Percentiles rank a stretch among this genome's conserved stretches.
phyloP scores from a whole-genome alignment of 2,113 vertebrate species.

The Promerops cafer region DNA sequence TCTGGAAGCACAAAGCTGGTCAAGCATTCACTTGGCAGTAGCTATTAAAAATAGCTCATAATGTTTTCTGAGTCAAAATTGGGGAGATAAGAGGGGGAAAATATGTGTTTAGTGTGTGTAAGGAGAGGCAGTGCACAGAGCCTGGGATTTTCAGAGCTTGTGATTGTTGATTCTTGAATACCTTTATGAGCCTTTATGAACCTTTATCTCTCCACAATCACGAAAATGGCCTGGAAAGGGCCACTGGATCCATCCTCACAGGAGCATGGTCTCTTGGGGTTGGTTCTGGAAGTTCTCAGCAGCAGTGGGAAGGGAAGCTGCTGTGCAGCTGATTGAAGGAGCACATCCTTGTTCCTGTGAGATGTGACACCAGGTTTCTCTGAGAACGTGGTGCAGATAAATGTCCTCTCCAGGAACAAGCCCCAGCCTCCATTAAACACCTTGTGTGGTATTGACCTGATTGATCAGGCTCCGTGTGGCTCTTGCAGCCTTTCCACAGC shows the following conservation, averaged over 20 bases:
- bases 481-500: not conserved
- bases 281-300: not conserved
- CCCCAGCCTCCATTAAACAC: not conserved
- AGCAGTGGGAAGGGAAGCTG: not conserved
- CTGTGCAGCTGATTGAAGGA: not conserved
- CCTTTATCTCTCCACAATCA: not conserved
- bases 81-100: not conserved
- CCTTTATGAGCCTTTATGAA: not conserved
- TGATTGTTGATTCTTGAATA: not conserved
- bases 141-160: not conserved
- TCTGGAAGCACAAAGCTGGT: not conserved
- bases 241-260: not conserved
- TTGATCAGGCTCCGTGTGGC: not conserved
- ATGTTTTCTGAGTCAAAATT: not conserved
- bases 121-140: not conserved
- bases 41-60: not conserved
- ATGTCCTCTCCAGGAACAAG: not conserved
- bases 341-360: not conserved
- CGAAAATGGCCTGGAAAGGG: not conserved
- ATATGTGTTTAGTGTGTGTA: too few species aligned
- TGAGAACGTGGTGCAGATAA: not conserved
- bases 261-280: accelerated
- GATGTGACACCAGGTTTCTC: not conserved
- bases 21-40: not conserved
- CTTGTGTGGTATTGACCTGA: not conserved